A percentile compares a stretch with the other conserved stretches of the same genome.
Evolutionary conservation across 1,140 invertebrate genomes (phyloP).

Genomic region (Rhagoletis zephyria): DNA sequence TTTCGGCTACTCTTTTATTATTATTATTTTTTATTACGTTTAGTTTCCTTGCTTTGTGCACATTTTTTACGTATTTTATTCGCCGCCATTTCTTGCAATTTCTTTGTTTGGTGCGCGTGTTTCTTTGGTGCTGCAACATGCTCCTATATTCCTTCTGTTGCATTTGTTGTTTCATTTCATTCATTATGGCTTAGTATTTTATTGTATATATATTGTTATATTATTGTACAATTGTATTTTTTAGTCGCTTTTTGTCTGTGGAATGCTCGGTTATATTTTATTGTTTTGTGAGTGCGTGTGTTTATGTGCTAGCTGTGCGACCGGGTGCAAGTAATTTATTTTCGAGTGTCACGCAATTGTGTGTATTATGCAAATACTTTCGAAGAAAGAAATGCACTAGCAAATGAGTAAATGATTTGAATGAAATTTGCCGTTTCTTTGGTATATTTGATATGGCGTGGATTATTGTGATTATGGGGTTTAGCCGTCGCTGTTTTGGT

Average conservation of each 20-base stretch:
- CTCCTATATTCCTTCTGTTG: not conserved
- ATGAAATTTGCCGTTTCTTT: not conserved
- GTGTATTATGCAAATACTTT: constrained; percentile 31
- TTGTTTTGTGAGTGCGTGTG: not conserved
- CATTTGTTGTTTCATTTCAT: constrained; percentile 42
- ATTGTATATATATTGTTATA: not conserved
- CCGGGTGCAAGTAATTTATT: constrained; percentile 40
- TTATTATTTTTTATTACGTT: not conserved
- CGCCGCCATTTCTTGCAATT: constrained; percentile 12
- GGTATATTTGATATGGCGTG: not conserved
- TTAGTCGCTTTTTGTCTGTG: constrained; percentile 36
- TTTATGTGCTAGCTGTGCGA: not conserved
- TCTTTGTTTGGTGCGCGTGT: constrained; percentile 12
- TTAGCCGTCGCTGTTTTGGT: not conserved
- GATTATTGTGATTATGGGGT: not conserved
- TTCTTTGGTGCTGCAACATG: not conserved
- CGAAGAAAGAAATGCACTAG: constrained; percentile 1
- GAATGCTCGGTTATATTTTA: not conserved
- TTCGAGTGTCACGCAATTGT: constrained; percentile 46
- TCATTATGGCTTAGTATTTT: constrained; percentile 13
- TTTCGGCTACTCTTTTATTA: not conserved
- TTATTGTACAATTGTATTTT: constrained; percentile 6
- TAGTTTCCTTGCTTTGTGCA: not conserved
- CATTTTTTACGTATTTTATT: constrained; percentile 15
- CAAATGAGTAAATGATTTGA: constrained; percentile 32